Conservation (phyloP, 2,113 vertebrate genomes). For the Dicaeum eximium region DNA sequence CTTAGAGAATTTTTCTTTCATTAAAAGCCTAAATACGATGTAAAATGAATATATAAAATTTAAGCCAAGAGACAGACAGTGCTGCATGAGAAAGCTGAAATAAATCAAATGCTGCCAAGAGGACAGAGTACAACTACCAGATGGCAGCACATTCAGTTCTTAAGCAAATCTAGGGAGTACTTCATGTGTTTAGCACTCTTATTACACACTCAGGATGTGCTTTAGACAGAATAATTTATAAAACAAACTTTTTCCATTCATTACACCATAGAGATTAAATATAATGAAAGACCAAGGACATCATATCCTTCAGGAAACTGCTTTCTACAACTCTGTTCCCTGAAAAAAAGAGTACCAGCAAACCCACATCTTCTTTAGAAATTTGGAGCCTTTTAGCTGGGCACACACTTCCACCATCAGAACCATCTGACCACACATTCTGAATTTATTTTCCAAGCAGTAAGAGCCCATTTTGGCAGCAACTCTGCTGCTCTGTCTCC, state of each 20-base stretch:
- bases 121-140: slow-evolving; percentile 31
- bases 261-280: neutral
- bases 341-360: neutral
- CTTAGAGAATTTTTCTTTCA: neutral
- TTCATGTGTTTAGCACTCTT: slow-evolving; percentile 17
- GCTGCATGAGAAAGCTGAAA: neutral
- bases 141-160: slow-evolving; percentile 53
- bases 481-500: neutral
- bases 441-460: neutral
- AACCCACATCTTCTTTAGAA: neutral
- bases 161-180: neutral
- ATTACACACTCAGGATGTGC: slow-evolving; percentile 14
- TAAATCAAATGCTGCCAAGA: neutral
- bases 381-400: neutral
- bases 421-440: neutral
- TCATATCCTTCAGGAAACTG: neutral
- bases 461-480: neutral
- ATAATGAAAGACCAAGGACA: neutral
- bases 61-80: neutral
- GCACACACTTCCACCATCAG: neutral
- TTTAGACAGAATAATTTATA: slow-evolving; percentile 16
- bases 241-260: slow-evolving; percentile 28
- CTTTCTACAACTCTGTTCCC: neutral
- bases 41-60: neutral
- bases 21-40: neutral